Conservation (phyloP, 1,140 invertebrate species). For the Leptinotarsa undecemlineata region DNA sequence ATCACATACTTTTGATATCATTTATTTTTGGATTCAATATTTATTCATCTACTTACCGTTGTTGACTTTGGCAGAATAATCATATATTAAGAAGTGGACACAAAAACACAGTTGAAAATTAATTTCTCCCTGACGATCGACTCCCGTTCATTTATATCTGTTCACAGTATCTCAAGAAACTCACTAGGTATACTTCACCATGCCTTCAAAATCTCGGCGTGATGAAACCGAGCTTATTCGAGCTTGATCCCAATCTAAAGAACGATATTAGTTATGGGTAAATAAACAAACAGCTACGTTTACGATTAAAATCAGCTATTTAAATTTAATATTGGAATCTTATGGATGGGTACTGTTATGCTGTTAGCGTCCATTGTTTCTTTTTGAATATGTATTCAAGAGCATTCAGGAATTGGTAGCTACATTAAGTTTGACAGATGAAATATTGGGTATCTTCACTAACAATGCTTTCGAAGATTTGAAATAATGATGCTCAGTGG, state of each 20-base stretch:
- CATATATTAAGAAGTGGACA: no score
- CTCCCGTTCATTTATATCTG: no score
- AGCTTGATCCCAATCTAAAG: constrained; percentile 34
- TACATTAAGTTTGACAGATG: constrained; percentile 23
- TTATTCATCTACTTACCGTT: no score
- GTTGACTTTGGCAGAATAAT: no score
- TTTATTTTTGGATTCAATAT: no score
- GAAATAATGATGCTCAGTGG: constrained; percentile 7
- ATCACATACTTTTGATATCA: no score
- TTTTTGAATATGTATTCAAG: constrained; percentile 12
- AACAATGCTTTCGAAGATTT: background rate
- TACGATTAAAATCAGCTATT: constrained; percentile 43
- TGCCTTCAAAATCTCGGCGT: background rate
- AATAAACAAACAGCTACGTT: constrained; percentile 42
- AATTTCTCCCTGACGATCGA: no score
- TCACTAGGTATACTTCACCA: background rate
- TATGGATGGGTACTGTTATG: constrained; percentile 15
- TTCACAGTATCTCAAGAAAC: background rate
- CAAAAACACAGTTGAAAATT: no score
- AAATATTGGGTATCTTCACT: background rate
- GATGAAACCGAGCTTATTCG: constrained; percentile 21
- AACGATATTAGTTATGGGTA: constrained; percentile 43
- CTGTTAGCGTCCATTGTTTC: constrained; percentile 26
- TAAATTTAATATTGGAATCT: constrained; percentile 39
- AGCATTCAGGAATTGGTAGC: constrained; percentile 17